Evolutionary conservation across 2,113 vertebrate species (phyloP).

Genomic region (Fulmarus glacialis): DNA sequence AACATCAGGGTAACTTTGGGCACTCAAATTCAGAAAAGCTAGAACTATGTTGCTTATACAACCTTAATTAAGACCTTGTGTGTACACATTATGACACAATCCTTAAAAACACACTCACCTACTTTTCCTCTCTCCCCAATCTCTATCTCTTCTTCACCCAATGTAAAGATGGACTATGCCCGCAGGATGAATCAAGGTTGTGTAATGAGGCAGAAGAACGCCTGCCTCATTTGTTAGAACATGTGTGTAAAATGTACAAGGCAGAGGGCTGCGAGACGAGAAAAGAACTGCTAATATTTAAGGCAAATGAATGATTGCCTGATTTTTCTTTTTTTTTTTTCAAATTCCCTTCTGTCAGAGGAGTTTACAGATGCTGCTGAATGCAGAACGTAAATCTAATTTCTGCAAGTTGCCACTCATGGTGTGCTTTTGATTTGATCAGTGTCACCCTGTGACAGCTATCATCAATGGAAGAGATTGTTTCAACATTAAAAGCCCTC

Average conservation of each 20-base stretch:
- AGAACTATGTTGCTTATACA: neutral
- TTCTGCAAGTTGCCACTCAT: neutral
- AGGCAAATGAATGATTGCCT: neutral
- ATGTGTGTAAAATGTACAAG: conserved; percentile 15
- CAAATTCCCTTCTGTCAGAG: neutral
- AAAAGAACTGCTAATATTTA: neutral
- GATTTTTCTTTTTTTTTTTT: neutral
- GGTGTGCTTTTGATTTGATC: neutral
- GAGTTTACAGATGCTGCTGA: neutral
- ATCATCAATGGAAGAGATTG: neutral
- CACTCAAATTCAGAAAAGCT: neutral
- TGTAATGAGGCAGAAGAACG: conserved; percentile 53
- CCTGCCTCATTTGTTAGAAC: conserved; percentile 50
- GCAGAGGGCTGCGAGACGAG: neutral
- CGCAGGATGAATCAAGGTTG: neutral
- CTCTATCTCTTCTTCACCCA: neutral
- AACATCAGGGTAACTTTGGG: neutral
- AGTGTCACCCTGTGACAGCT: neutral
- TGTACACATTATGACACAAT: neutral
- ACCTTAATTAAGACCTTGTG: neutral
- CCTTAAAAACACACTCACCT: neutral
- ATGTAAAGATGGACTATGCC: conserved; percentile 17
- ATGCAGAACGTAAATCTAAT: neutral
- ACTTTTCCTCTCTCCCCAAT: neutral
- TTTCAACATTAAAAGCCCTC: neutral